Percentiles rank a stretch among this genome's conserved stretches.
phyloP scores from a whole-genome alignment of 2,113 vertebrate species.

The Gymnogyps californianus region DNA sequence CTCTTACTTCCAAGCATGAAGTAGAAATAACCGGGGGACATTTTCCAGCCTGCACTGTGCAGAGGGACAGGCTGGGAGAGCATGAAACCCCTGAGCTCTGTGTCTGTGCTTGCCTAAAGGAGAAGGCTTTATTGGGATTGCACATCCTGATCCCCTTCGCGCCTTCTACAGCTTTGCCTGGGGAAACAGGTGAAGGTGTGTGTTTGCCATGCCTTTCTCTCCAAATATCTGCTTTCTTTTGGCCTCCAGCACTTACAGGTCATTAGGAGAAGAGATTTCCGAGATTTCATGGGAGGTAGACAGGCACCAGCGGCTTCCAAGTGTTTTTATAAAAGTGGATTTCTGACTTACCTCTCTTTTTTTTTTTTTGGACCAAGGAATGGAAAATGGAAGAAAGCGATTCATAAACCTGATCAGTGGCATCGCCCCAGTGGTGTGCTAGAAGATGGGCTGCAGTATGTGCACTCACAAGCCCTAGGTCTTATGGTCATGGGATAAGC shows the following conservation, averaged over 20 bases:
- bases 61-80: neutral
- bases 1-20: neutral
- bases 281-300: neutral
- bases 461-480: neutral
- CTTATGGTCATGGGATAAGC: neutral
- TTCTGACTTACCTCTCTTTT: neutral
- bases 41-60: neutral
- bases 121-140: neutral
- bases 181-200: neutral
- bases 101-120: neutral
- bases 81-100: neutral
- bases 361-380: neutral
- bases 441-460: neutral
- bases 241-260: neutral
- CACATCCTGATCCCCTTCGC: neutral
- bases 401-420: neutral
- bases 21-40: neutral
- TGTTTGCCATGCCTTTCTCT: neutral
- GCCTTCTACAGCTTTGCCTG: neutral
- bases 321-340: neutral
- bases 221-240: neutral
- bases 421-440: neutral
- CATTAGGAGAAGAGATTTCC: neutral
- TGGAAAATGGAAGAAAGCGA: neutral
- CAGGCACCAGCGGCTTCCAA: conserved; percentile 48